Conservation (phyloP, 2,113 vertebrate genomes). For the Empidonax traillii region DNA sequence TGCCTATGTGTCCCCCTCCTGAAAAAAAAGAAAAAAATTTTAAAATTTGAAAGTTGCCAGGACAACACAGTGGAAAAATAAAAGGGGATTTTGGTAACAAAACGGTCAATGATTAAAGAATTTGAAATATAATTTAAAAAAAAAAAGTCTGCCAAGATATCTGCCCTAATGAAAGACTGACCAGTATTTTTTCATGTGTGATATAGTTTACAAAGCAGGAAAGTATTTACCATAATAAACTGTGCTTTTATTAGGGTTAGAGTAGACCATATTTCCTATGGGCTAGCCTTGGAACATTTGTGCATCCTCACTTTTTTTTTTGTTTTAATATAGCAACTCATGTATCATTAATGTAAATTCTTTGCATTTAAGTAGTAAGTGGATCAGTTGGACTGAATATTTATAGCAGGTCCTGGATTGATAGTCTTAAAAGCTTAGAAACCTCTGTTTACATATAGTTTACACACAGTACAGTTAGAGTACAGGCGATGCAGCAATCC, state of each 20-base stretch:
- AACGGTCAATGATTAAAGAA: neutral
- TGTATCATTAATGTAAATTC: neutral
- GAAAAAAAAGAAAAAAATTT: neutral
- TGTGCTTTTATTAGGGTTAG: neutral
- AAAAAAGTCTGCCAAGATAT: neutral
- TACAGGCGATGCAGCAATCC: neutral
- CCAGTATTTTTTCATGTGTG: neutral
- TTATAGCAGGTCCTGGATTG: neutral
- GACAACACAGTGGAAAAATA: neutral
- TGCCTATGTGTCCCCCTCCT: neutral
- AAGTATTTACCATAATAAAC: neutral
- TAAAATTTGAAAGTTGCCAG: neutral
- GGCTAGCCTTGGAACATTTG: neutral
- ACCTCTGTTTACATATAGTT: constrained; percentile 37
- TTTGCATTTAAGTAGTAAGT: constrained; percentile 2
- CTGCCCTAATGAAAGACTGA: neutral
- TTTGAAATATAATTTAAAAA: neutral
- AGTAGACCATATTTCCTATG: neutral
- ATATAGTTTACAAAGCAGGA: neutral
- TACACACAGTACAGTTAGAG: neutral
- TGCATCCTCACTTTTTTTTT: neutral
- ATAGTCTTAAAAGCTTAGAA: constrained; percentile 46
- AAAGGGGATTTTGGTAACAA: neutral
- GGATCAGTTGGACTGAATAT: neutral
- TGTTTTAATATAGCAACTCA: neutral